Conservation (phyloP, 1,140 invertebrate species). For the Medauroidea extradentata region DNA sequence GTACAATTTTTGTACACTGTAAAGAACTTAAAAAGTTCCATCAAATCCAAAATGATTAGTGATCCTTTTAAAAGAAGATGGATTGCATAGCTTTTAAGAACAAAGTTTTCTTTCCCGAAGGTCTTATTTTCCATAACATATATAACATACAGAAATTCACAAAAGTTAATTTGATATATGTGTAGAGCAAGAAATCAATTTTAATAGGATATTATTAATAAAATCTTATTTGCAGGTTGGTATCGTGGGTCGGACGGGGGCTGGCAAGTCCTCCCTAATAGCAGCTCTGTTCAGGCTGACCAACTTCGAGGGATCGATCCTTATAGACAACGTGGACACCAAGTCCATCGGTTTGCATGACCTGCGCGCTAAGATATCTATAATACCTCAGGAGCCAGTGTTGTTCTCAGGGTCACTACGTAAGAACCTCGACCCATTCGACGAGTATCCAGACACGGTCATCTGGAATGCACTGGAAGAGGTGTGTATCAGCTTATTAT, state of each 20-base stretch:
- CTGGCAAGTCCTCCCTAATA: conserved; percentile 49
- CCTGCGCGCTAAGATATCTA: conserved; percentile 57
- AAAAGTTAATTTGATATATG: too few relatives aligned
- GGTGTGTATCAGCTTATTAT: conserved; percentile 24
- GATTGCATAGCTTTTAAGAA: too few relatives aligned
- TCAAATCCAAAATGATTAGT: too few relatives aligned
- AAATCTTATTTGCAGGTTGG: too few relatives aligned
- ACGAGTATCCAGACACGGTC: conserved; percentile 53
- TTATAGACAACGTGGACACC: conserved; percentile 55
- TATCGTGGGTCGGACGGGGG: conserved; percentile 52
- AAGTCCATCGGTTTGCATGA: conserved; percentile 52
- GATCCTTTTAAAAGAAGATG: too few relatives aligned
- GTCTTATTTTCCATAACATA: too few relatives aligned
- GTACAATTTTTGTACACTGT: too few relatives aligned
- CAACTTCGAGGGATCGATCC: conserved; percentile 37
- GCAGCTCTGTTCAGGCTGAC: conserved; percentile 44
- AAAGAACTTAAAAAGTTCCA: too few relatives aligned
- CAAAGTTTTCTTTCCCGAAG: too few relatives aligned
- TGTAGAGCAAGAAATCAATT: too few relatives aligned
- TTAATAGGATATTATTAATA: too few relatives aligned
- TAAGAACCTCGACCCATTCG: conserved; percentile 69
- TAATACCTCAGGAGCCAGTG: conserved; percentile 69
- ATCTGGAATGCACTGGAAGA: conserved; percentile 52
- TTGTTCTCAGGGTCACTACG: conserved; percentile 64
- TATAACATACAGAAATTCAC: too few relatives aligned